phyloP scores from a whole-genome alignment of 2,888 invertebrate genomes.

The Melieria omissa region DNA sequence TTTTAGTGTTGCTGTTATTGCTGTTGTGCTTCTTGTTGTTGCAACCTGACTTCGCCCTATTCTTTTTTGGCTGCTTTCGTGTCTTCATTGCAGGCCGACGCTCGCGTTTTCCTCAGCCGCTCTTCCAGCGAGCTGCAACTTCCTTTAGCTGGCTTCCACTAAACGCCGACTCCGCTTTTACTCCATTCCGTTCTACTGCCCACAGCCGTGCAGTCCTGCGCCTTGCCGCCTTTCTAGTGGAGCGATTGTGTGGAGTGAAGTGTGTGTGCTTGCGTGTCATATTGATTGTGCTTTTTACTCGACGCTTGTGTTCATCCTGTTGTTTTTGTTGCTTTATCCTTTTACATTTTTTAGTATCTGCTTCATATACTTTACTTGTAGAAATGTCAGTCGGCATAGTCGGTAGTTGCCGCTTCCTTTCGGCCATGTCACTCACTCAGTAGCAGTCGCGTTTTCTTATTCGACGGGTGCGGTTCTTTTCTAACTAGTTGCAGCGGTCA shows the following conservation, averaged over 20 bases:
- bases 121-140: too few relatives aligned
- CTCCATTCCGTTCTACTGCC: too few relatives aligned
- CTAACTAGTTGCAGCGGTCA: conserved; percentile 2
- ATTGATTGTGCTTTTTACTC: neutral
- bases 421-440: too few relatives aligned
- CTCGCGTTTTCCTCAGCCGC: too few relatives aligned
- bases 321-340: neutral
- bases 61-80: too few relatives aligned
- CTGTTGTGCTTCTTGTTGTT: conserved; percentile 21
- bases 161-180: too few relatives aligned
- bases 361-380: neutral
- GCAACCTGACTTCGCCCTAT: conserved; percentile 6
- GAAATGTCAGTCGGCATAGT: neutral
- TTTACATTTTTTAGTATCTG: neutral
- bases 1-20: conserved; percentile 6
- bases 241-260: neutral
- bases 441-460: conserved; percentile 50
- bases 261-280: neutral
- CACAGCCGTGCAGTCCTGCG: too few relatives aligned
- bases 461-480: conserved; percentile 53
- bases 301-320: neutral
- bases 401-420: neutral
- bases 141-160: too few relatives aligned
- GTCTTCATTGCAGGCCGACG: too few relatives aligned
- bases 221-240: too few relatives aligned